Base-by-base conservation (phyloP, 2,888 invertebrate genomes). In the Sepioteuthis lessoniana region DNA sequence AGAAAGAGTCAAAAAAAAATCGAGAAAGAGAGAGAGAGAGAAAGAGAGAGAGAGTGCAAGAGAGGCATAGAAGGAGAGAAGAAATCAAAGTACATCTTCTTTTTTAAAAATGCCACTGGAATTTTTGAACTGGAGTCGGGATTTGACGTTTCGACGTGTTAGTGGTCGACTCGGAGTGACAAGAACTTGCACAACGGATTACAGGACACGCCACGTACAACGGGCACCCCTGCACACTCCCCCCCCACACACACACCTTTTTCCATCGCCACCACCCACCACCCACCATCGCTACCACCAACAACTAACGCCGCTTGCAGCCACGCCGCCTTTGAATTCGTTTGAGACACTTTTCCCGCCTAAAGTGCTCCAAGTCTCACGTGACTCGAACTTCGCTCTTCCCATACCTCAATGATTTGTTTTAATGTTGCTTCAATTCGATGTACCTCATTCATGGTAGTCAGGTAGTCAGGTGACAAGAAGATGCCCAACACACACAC, bases 81-180 rank as follows among this genome's bases (percentile, higher is more conserved):
- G 55, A 21, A 55, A 55, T 55, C 55, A 55, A 55, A 55, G 55
- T 21, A 55, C 25, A 55, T 25, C 76, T 13, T n/a, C n/a, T 76
- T 76, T 76, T 76, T 76, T 76, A n/a, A 76, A 76, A 76, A 76
- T 76, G 76, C 76, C 76, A 76, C 4, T 16, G n/a, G n/a, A 76
- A 76, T 76, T 76, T 55, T n/a, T n/a, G n/a, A 35, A 35, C 76
- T n/a, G 3, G n/a, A 35, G n/a, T 76, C 76, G 10, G 76, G 16
- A 76, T 76, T 76, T 76, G 76, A 76, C 76, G 76, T 76, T 76
- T 76, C 76, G 76, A 76, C 76, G 76, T 76, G 76, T 76, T 76
- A 76, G 76, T 76, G 76, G n/a, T 35, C 76, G 76, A 76, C n/a
- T 35, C 16, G 16, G 76, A 76, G n/a, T 76, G 76, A 76, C 76